phyloP scores from a whole-genome alignment of 2,888 invertebrate species.

The Lasiommata megera region DNA sequence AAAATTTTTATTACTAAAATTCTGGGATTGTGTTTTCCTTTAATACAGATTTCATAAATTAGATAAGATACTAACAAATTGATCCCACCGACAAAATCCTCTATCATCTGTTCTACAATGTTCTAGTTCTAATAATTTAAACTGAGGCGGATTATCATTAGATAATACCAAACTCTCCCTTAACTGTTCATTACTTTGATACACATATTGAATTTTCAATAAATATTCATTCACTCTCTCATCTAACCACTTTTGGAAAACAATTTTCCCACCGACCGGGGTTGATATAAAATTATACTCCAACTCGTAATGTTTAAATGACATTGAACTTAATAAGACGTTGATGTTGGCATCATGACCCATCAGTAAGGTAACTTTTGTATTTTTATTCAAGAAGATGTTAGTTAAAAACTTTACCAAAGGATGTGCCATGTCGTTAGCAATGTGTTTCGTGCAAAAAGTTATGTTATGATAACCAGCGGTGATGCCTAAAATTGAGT shows the following conservation, averaged over 20 bases:
- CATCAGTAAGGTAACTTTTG: constrained; percentile 58
- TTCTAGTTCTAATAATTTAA: constrained; percentile 48
- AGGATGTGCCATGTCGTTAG: constrained; percentile 57
- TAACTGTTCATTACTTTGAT: constrained; percentile 55
- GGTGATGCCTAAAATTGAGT: constrained; percentile 47
- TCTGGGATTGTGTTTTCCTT: too few relatives aligned
- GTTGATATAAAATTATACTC: constrained; percentile 51
- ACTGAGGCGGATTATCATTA: constrained; percentile 51
- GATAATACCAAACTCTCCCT: constrained; percentile 48
- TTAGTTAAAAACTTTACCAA: constrained; percentile 51
- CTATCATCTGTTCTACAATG: constrained; percentile 46
- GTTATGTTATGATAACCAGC: constrained; percentile 59
- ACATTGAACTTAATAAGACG: constrained; percentile 52
- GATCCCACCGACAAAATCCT: constrained; percentile 61
- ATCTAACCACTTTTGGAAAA: constrained; percentile 65
- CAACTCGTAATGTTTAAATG: constrained; percentile 50
- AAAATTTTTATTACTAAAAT: too few relatives aligned
- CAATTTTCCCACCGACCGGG: constrained; percentile 64
- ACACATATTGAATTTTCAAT: constrained; percentile 61
- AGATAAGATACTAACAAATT: constrained; percentile 46
- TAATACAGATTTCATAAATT: constrained; percentile 17
- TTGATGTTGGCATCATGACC: constrained; percentile 70
- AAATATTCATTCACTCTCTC: constrained; percentile 37
- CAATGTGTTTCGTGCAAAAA: constrained; percentile 58
- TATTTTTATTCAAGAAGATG: constrained; percentile 43